These are phyloP conservation scores for Chamaedrilus cognettii DNA, from an alignment of 2,888 invertebrate genomes.

Conservation along the genomic window DNA sequence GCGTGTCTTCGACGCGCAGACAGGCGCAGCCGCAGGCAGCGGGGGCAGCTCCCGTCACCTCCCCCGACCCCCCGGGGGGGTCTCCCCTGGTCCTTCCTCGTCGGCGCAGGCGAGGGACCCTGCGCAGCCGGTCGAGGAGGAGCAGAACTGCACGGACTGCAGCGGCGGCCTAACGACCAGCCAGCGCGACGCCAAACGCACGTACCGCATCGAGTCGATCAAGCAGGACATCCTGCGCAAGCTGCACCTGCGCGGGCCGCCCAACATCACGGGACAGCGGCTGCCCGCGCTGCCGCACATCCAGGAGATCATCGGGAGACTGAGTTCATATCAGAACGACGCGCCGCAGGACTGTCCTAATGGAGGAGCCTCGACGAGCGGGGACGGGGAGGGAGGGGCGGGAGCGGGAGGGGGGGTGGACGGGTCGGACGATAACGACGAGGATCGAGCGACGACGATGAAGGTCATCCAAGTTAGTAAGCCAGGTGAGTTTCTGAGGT, in stretches of 20 bases:
- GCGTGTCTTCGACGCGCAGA: no score
- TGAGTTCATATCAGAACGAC: background rate
- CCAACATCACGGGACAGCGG: constrained; percentile 12
- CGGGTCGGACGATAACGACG: background rate
- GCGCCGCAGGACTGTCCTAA: background rate
- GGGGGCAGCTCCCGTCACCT: no score
- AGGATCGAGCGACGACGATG: constrained; percentile 14
- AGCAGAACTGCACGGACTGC: constrained; percentile 13
- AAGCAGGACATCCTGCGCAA: constrained; percentile 26
- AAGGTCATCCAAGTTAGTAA: constrained; percentile 20
- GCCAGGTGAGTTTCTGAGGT: constrained; percentile 18
- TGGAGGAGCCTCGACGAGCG: background rate
- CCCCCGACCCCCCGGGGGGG: no score
- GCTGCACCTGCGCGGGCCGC: constrained; percentile 19
- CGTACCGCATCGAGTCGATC: constrained; percentile 20
- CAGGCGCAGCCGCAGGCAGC: no score
- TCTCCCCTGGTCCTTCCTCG: no score
- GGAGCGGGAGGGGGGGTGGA: background rate
- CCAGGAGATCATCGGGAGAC: constrained; percentile 8
- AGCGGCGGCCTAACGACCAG: no score
- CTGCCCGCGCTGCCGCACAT: constrained; percentile 12
- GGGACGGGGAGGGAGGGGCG: background rate
- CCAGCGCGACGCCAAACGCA: constrained; percentile 5
- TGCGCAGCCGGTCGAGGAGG: no score
- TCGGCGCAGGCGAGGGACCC: no score